These are phyloP conservation scores for Cranoglanis bouderius DNA, from an alignment of 2,113 vertebrate species.

Conservation along the genomic window DNA sequence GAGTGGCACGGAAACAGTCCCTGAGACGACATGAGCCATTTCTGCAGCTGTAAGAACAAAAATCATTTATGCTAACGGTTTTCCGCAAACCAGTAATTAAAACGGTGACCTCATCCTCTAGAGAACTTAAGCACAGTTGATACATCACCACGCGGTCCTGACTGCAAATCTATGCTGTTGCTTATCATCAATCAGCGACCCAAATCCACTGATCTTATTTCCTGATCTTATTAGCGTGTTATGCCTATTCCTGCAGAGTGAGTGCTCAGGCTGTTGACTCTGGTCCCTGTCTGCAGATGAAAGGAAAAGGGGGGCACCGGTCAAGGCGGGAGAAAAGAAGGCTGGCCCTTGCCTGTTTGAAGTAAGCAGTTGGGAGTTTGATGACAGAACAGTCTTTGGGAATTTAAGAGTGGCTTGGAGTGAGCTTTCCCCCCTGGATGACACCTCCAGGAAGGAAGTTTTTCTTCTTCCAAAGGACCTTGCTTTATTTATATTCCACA, in stretches of 20 bases:
- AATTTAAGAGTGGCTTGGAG: slow-evolving; percentile 77
- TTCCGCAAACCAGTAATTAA: not conserved
- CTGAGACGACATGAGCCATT: not conserved
- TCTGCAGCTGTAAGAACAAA: not conserved
- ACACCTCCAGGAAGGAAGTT: slow-evolving; percentile 77
- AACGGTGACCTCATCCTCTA: not conserved
- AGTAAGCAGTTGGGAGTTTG: slow-evolving; percentile 78
- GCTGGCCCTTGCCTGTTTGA: slow-evolving; percentile 70
- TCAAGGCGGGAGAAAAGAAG: slow-evolving; percentile 56
- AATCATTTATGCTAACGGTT: not conserved
- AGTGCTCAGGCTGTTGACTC: slow-evolving; percentile 24
- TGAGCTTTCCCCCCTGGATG: slow-evolving; percentile 68
- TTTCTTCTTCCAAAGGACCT: slow-evolving; percentile 80
- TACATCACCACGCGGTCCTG: not conserved
- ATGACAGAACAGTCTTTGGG: slow-evolving; percentile 82
- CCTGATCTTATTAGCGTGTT: slow-evolving; percentile 52
- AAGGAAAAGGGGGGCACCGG: slow-evolving; percentile 62
- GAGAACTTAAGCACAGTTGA: not conserved
- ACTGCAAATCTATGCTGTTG: slow-evolving; percentile 29
- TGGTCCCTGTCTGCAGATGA: slow-evolving; percentile 62
- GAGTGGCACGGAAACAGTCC: not conserved
- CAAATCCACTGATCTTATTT: slow-evolving; percentile 48
- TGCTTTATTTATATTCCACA: slow-evolving; percentile 82
- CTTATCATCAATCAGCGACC: slow-evolving; percentile 39
- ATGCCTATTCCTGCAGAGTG: slow-evolving; percentile 37